phyloP scores from a whole-genome alignment of 2,797 vertebrate species.

The Syndactyla subalaris region DNA sequence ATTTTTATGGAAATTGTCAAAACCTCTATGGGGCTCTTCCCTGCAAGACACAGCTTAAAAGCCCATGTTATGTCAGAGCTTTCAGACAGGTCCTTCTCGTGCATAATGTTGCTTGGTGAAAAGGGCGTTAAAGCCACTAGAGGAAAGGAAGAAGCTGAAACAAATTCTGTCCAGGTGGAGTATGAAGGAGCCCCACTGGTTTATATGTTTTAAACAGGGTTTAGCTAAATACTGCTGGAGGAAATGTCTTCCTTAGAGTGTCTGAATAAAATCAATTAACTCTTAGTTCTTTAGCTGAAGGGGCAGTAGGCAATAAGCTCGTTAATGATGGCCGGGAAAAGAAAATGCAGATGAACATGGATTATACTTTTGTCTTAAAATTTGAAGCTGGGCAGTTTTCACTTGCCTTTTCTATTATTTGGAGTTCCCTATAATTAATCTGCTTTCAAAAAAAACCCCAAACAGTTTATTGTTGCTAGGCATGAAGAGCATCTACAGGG shows the following conservation, averaged over 20 bases:
- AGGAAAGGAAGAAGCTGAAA: background rate
- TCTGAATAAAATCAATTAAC: background rate
- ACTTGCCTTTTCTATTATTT: background rate
- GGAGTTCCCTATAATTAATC: background rate
- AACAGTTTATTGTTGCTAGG: background rate
- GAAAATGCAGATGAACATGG: background rate
- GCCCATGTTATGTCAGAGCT: background rate
- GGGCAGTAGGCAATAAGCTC: background rate
- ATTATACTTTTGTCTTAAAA: background rate
- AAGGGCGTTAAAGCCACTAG: background rate
- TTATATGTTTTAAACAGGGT: background rate
- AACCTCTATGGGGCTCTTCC: background rate
- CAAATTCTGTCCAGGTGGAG: background rate
- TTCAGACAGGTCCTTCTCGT: background rate
- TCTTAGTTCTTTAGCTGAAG: background rate
- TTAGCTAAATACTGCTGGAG: background rate
- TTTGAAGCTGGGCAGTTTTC: background rate
- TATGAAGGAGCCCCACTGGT: background rate
- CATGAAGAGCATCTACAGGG: background rate
- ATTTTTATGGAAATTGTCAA: background rate
- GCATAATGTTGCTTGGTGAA: background rate
- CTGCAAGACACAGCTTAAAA: background rate
- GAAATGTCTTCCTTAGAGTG: background rate
- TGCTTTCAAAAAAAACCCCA: background rate
- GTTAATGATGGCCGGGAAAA: background rate